phyloP scores from a whole-genome alignment of 2,888 invertebrate species.

The Conchocele bisecta region DNA sequence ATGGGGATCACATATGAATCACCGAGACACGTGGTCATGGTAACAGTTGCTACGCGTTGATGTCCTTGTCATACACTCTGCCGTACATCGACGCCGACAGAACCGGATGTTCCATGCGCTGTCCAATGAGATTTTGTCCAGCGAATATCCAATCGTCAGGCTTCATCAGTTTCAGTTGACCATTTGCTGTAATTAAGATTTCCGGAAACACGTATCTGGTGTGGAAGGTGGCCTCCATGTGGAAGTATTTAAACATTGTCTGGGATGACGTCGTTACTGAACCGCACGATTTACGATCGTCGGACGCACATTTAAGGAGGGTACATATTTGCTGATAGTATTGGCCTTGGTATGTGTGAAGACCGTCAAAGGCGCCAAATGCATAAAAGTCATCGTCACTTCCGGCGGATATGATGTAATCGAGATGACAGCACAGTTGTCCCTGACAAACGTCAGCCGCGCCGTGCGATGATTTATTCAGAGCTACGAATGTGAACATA shows the following conservation, averaged over 20 bases:
- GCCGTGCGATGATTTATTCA: conserved; percentile 26
- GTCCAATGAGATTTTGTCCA: not conserved
- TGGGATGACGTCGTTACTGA: conserved; percentile 30
- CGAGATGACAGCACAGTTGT: conserved; percentile 62
- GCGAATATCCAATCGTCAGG: conserved; percentile 39
- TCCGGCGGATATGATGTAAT: conserved; percentile 41
- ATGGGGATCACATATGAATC: too few relatives aligned
- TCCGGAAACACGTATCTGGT: conserved; percentile 65
- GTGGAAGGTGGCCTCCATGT: conserved; percentile 53
- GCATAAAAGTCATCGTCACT: conserved; percentile 55
- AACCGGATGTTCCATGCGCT: not conserved
- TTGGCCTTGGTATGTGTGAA: conserved; percentile 65
- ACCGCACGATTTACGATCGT: conserved; percentile 55
- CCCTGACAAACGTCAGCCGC: conserved; percentile 59
- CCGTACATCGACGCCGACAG: conserved; percentile 6
- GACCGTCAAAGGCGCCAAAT: conserved; percentile 72
- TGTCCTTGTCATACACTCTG: not conserved
- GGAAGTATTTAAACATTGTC: conserved; percentile 50
- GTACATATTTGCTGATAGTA: conserved; percentile 72
- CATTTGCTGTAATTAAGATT: conserved; percentile 48
- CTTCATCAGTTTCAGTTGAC: conserved; percentile 35
- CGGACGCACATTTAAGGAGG: conserved; percentile 64
- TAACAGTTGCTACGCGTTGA: too few relatives aligned
- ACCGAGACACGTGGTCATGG: too few relatives aligned
- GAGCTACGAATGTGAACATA: conserved; percentile 55